Conservation (phyloP, 2,113 vertebrate genomes). For the Xenopus borealis region DNA sequence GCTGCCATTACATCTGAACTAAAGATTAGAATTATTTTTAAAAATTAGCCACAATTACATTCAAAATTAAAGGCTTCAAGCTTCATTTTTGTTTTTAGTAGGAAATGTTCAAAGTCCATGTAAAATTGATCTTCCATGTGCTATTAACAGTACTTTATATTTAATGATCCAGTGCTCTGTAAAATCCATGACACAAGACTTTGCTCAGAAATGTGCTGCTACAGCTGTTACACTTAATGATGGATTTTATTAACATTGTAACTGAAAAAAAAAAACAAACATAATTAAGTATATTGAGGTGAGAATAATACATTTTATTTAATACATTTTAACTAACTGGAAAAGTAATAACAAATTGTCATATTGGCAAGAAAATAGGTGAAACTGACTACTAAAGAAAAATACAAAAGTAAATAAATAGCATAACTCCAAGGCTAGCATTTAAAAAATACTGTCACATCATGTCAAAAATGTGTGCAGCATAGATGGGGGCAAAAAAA, state of each 20-base stretch:
- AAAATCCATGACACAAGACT: slow-evolving; percentile 18
- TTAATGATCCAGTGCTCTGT: slow-evolving; percentile 28
- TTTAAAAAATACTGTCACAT: too few relatives aligned
- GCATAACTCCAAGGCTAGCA: too few relatives aligned
- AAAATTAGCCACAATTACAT: not conserved
- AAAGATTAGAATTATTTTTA: too few relatives aligned
- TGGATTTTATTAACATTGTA: slow-evolving; percentile 3
- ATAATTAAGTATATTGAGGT: slow-evolving; percentile 5
- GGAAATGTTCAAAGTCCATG: slow-evolving; percentile 8
- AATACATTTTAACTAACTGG: too few relatives aligned
- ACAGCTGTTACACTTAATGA: slow-evolving; percentile 16
- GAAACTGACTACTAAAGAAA: too few relatives aligned
- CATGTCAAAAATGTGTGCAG: too few relatives aligned
- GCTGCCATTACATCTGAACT: not conserved
- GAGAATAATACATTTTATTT: too few relatives aligned
- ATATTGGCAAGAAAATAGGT: too few relatives aligned
- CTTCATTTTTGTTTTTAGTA: slow-evolving; percentile 19
- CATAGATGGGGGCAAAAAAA: too few relatives aligned
- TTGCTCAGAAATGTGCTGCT: slow-evolving; percentile 4
- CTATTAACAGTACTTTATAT: slow-evolving; percentile 27
- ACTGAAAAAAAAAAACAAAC: slow-evolving; percentile 15
- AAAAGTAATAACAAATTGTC: too few relatives aligned
- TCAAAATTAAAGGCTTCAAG: not conserved
- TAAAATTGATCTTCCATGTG: slow-evolving; percentile 28
- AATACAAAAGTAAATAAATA: too few relatives aligned